A percentile compares a stretch with the other conserved stretches of the same genome.
Conservation (phyloP, 1,140 invertebrate genomes). For the Lanistes nyassanus region DNA sequence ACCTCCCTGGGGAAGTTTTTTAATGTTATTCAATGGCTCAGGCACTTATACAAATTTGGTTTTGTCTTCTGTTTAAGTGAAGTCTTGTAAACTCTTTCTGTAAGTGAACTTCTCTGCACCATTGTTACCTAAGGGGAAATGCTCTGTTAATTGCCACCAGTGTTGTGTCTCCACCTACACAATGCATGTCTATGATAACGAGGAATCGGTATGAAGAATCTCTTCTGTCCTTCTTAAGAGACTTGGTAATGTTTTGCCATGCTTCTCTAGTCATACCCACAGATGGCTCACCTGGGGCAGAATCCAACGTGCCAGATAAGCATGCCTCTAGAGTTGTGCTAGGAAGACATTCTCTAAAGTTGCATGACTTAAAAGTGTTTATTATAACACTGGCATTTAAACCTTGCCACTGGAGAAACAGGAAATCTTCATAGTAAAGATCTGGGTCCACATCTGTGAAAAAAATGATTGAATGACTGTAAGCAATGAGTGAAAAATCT, state of each 20-base stretch:
- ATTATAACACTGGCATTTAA: conserved; percentile 11
- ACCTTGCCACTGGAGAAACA: conserved; percentile 11
- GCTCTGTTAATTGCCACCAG: conserved; percentile 16
- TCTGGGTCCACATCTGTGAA: not conserved
- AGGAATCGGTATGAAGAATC: not conserved
- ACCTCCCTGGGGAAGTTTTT: too few species aligned
- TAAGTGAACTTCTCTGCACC: not conserved
- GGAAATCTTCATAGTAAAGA: not conserved
- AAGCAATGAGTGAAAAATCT: too few species aligned
- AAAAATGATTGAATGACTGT: too few species aligned
- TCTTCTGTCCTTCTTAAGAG: not conserved
- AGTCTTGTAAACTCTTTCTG: not conserved
- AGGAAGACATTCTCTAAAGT: not conserved
- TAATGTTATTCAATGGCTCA: too few species aligned
- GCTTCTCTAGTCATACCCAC: not conserved
- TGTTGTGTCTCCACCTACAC: conserved; percentile 5
- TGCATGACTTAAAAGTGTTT: conserved; percentile 2
- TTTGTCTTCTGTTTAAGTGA: not conserved
- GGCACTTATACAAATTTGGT: not conserved
- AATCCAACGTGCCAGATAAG: conserved; percentile 6
- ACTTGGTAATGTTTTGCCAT: not conserved
- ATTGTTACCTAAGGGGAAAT: not conserved
- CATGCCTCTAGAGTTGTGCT: not conserved
- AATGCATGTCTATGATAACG: conserved; percentile 10
- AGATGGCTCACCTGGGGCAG: not conserved